A percentile compares a stretch with the other conserved stretches of the same genome.
Evolutionary conservation across 2,888 invertebrate species (phyloP).

Genomic region (Lydus trimaculatus): DNA sequence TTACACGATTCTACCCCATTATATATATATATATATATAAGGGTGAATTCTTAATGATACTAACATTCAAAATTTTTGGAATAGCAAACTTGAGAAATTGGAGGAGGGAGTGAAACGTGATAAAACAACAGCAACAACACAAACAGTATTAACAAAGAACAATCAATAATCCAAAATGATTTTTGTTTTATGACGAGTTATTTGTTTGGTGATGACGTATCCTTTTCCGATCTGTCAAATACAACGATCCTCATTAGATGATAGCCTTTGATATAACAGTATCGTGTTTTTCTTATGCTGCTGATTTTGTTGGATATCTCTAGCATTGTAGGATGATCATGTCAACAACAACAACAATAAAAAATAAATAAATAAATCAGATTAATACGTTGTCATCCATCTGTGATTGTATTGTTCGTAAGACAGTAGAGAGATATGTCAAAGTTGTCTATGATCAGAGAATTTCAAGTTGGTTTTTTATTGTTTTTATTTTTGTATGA

Average conservation of each 20-base stretch:
- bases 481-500: too few species aligned
- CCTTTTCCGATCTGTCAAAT: neutral
- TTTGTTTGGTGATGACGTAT: neutral
- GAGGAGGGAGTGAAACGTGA: neutral
- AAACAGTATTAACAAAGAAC: neutral
- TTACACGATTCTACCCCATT: too few species aligned
- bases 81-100: neutral
- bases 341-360: too few species aligned
- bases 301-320: neutral
- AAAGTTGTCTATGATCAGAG: too few species aligned
- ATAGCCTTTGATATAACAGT: neutral
- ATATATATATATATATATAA: neutral
- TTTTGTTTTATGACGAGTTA: neutral
- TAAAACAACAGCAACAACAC: neutral
- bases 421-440: too few species aligned
- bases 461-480: too few species aligned
- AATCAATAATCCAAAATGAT: neutral
- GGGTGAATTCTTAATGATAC: neutral
- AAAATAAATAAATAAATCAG: too few species aligned
- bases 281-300: neutral
- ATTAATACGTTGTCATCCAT: too few species aligned
- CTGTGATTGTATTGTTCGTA: too few species aligned
- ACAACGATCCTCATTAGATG: neutral
- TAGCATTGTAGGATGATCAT: too few species aligned
- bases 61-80: neutral